phyloP scores from a whole-genome alignment of 2,113 vertebrate species.

The Psittacara wagleri region DNA sequence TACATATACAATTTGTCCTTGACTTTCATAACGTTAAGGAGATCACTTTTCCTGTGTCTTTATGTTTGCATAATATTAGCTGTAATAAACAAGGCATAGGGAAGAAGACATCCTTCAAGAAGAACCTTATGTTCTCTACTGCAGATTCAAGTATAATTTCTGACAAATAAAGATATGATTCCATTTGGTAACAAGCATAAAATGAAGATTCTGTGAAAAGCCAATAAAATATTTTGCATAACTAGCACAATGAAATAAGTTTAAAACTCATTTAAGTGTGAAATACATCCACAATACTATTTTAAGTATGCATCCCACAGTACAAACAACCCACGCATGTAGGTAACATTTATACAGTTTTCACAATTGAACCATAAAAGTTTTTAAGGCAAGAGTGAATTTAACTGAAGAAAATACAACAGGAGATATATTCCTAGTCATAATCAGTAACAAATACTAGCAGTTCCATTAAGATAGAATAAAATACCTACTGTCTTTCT shows the following conservation, averaged over 20 bases:
- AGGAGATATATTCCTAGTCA: background rate
- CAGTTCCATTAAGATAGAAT: background rate
- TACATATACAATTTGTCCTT: background rate
- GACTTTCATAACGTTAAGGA: background rate
- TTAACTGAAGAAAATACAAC: background rate
- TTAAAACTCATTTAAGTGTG: background rate
- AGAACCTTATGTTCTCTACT: background rate
- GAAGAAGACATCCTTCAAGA: background rate
- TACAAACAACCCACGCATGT: rapidly evolving
- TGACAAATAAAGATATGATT: background rate
- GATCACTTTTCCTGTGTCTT: background rate
- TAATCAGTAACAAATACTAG: background rate
- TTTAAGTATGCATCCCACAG: background rate
- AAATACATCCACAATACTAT: background rate
- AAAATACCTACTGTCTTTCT: background rate
- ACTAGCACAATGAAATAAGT: background rate
- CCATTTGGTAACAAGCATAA: background rate
- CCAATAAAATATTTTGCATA: background rate
- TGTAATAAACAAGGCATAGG: background rate
- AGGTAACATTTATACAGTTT: background rate
- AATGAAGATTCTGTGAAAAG: background rate
- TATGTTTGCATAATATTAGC: background rate
- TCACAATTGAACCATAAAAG: background rate
- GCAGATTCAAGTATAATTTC: background rate
- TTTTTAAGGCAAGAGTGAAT: background rate